Percentiles rank a stretch among this genome's conserved stretches.
These are phyloP conservation scores for Upupa epops DNA, from an alignment of 2,113 vertebrate genomes.

Conservation along the genomic window DNA sequence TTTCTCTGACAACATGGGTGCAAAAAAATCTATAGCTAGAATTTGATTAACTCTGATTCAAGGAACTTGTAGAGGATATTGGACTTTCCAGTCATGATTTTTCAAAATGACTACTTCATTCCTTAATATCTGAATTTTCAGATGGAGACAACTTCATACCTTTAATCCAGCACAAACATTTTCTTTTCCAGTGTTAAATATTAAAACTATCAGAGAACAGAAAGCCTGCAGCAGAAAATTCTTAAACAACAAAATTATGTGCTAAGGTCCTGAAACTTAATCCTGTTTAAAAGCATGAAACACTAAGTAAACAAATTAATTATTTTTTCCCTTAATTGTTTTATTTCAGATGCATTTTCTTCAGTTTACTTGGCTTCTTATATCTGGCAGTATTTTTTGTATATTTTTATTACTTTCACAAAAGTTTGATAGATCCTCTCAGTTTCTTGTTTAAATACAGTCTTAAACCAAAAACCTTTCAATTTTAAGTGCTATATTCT, in stretches of 20 bases:
- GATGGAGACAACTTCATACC: not conserved
- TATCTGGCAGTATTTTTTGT: not conserved
- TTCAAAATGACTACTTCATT: not conserved
- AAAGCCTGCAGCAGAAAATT: not conserved
- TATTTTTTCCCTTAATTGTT: not conserved
- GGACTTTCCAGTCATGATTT: not conserved
- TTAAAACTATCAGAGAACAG: not conserved
- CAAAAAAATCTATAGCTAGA: constrained; percentile 3
- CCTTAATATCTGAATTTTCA: not conserved
- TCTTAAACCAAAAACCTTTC: not conserved
- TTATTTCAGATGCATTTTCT: not conserved
- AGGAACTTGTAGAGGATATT: not conserved
- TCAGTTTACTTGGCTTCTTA: not conserved
- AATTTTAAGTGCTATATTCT: not conserved
- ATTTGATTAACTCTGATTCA: not conserved
- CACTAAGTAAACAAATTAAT: not conserved
- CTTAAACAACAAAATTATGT: not conserved
- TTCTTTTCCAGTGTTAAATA: not conserved
- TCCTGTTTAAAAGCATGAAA: not conserved
- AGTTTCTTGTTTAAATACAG: not conserved
- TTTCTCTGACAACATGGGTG: not conserved
- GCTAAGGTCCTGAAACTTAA: no score
- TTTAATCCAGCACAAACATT: not conserved
- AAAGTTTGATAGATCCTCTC: not conserved
- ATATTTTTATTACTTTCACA: not conserved